phyloP scores from a whole-genome alignment of 2,888 invertebrate species.

The Danaus chrysippus region DNA sequence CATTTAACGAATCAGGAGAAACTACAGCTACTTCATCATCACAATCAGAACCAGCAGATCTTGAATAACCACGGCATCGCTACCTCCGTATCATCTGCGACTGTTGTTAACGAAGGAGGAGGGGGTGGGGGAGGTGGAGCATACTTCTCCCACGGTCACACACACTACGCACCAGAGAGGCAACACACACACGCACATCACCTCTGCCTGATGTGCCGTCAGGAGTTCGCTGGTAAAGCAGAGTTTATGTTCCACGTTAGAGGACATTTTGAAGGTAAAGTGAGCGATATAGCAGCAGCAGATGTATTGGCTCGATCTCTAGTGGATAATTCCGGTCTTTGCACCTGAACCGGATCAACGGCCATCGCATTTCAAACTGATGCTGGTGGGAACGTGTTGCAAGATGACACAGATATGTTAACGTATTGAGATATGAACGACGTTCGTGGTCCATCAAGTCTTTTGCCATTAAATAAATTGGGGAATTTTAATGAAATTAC shows the following conservation, averaged over 20 bases:
- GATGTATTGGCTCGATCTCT: constrained; percentile 73
- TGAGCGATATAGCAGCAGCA: constrained; percentile 73
- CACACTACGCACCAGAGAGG: constrained; percentile 68
- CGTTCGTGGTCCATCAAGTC: constrained; percentile 31
- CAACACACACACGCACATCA: constrained; percentile 74
- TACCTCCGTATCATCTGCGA: constrained; percentile 67
- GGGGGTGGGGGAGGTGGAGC: constrained; percentile 50
- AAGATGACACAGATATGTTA: constrained; percentile 71
- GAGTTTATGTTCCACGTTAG: constrained; percentile 85
- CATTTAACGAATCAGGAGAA: constrained; percentile 74
- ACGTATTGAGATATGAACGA: constrained; percentile 57
- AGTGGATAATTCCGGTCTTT: constrained; percentile 76
- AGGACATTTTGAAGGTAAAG: constrained; percentile 81
- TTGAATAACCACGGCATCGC: constrained; percentile 69
- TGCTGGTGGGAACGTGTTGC: constrained; percentile 63
- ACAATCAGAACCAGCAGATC: constrained; percentile 73
- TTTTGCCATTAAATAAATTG: constrained; percentile 19
- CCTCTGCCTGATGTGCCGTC: constrained; percentile 82
- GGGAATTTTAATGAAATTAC: not conserved
- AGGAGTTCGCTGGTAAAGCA: constrained; percentile 82
- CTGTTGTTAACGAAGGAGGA: constrained; percentile 64
- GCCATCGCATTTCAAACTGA: constrained; percentile 64
- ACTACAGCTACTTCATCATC: constrained; percentile 68
- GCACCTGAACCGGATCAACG: constrained; percentile 75
- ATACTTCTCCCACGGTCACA: constrained; percentile 72